These are phyloP conservation scores for Gisinianus flammeolus DNA, from an alignment of 2,888 invertebrate species.

Conservation along the genomic window DNA sequence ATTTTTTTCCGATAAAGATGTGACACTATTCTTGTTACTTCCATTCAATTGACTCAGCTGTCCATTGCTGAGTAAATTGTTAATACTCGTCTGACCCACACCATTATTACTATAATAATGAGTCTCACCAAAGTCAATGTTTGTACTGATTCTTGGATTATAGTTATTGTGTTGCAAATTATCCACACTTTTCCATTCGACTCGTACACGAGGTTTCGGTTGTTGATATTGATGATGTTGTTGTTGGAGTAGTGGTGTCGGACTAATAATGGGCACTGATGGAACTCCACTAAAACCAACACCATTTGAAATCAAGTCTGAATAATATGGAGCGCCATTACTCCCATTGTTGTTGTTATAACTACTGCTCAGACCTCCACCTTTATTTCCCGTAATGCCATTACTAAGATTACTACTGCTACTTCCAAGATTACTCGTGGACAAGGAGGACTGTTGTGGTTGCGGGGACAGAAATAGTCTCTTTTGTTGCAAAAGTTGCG, in stretches of 20 bases:
- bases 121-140: conserved; percentile 50
- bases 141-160: conserved; percentile 46
- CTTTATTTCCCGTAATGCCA: not conserved
- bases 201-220: conserved; percentile 43
- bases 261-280: conserved; percentile 31
- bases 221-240: conserved; percentile 11
- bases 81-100: conserved; percentile 12
- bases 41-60: conserved; percentile 28
- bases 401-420: conserved; percentile 45
- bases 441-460: conserved; percentile 46
- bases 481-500: conserved; percentile 51
- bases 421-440: conserved; percentile 38
- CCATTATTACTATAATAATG: conserved; percentile 29
- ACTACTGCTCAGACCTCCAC: not conserved
- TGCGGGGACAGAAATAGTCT: conserved; percentile 55
- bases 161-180: conserved; percentile 51
- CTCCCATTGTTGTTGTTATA: conserved; percentile 2
- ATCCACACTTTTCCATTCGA: conserved; percentile 58
- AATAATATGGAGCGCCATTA: conserved; percentile 29
- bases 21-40: conserved; percentile 19
- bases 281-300: not conserved
- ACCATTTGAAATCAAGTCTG: conserved; percentile 28
- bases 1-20: conserved; percentile 18
- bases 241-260: conserved; percentile 40
- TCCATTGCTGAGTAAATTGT: conserved; percentile 20